Conservation (phyloP, 2,888 invertebrate genomes). For the Gari tellinella region DNA sequence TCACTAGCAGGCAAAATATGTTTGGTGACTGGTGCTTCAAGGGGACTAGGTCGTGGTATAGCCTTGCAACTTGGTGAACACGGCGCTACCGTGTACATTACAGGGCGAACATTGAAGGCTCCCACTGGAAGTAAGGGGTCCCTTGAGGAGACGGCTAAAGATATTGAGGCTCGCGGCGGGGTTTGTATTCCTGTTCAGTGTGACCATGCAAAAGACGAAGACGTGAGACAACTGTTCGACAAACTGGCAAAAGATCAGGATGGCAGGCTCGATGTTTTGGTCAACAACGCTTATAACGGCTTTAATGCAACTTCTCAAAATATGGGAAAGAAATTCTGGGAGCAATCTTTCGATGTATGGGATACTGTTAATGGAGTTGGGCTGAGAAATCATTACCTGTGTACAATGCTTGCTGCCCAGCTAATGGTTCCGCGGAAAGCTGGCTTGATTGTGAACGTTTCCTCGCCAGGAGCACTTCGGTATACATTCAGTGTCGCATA, state of each 20-base stretch:
- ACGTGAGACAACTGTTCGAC: constrained; percentile 82
- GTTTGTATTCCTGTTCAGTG: constrained; percentile 82
- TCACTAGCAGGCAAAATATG: constrained; percentile 79
- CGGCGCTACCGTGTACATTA: constrained; percentile 85
- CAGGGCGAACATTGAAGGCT: constrained; percentile 70
- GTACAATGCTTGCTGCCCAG: constrained; percentile 83
- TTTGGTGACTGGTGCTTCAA: constrained; percentile 83
- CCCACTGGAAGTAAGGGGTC: constrained; percentile 19
- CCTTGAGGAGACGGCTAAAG: constrained; percentile 27
- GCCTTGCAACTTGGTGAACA: constrained; percentile 84
- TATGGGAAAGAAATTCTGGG: constrained; percentile 82
- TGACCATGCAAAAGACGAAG: constrained; percentile 82
- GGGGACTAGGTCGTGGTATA: constrained; percentile 84
- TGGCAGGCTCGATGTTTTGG: constrained; percentile 84
- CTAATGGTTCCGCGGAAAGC: constrained; percentile 82
- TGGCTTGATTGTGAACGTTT: constrained; percentile 85
- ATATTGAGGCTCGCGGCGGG: constrained; percentile 79
- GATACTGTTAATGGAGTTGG: constrained; percentile 84
- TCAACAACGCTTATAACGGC: constrained; percentile 84
- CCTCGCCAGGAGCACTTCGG: constrained; percentile 83
- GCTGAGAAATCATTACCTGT: constrained; percentile 85
- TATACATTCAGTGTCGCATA: constrained; percentile 85
- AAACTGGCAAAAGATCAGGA: constrained; percentile 80
- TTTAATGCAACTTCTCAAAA: constrained; percentile 70
- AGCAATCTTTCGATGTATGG: constrained; percentile 82